phyloP scores from a whole-genome alignment of 2,888 invertebrate genomes.

The Polietes domitor region DNA sequence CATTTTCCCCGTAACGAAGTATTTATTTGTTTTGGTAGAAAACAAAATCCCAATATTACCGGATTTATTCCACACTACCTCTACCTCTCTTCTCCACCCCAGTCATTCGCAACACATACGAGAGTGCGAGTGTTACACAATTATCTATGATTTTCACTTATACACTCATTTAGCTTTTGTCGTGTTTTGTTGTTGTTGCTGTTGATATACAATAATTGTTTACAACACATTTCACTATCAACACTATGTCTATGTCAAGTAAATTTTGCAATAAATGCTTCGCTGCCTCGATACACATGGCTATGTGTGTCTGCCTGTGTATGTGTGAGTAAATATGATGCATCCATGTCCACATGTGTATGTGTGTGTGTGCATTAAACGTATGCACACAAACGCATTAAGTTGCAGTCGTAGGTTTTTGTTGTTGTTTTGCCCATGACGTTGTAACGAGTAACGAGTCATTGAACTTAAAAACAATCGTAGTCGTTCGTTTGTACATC shows the following conservation, averaged over 20 bases:
- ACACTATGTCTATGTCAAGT: constrained; percentile 66
- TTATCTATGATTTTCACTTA: constrained; percentile 60
- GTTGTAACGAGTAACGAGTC: constrained; percentile 75
- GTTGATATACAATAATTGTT: constrained; percentile 62
- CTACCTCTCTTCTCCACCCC: background rate
- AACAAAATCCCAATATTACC: constrained; percentile 5
- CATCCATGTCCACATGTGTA: background rate
- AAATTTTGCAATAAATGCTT: constrained; percentile 48
- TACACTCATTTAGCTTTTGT: constrained; percentile 37
- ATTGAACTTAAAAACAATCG: constrained; percentile 75
- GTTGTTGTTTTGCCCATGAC: constrained; percentile 74
- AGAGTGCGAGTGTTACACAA: constrained; percentile 11
- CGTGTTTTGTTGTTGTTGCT: constrained; percentile 47
- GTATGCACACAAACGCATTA: constrained; percentile 58
- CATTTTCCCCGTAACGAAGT: too few relatives aligned
- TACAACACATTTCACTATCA: constrained; percentile 68
- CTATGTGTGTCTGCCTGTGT: constrained; percentile 12
- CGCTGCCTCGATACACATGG: background rate
- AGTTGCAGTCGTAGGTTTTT: constrained; percentile 55
- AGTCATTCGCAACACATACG: background rate
- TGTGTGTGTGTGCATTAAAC: constrained; percentile 11
- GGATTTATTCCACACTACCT: background rate
- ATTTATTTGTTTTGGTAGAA: background rate
- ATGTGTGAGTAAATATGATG: constrained; percentile 31
- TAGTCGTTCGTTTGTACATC: constrained; percentile 10